These are phyloP conservation scores for Camptogramma bilineatum DNA, from an alignment of 2,888 invertebrate species.

Conservation along the genomic window DNA sequence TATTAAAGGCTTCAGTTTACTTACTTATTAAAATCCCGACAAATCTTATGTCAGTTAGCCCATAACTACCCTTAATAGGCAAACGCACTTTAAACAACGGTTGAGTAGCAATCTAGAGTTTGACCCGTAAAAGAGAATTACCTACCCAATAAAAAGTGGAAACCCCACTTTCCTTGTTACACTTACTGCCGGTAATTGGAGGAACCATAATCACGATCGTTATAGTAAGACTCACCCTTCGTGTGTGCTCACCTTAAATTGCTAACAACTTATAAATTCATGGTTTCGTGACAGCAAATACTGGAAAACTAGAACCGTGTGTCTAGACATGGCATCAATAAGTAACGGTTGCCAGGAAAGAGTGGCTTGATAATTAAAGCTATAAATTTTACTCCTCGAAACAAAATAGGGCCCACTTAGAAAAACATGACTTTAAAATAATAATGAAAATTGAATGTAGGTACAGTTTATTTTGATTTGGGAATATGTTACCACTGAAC, in stretches of 20 bases:
- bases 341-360: conserved; percentile 69
- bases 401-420: too few relatives aligned
- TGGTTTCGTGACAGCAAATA: conserved; percentile 74
- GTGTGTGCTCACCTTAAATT: conserved; percentile 54
- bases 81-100: too few relatives aligned
- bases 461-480: too few relatives aligned
- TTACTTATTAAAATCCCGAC: too few relatives aligned
- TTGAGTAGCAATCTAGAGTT: background rate
- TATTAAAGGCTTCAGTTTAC: too few relatives aligned
- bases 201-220: conserved; percentile 50
- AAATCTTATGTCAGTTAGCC: too few relatives aligned
- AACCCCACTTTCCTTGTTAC: conserved; percentile 18
- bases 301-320: conserved; percentile 57
- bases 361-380: conserved; percentile 67
- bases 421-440: too few relatives aligned
- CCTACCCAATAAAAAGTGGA: conserved; percentile 34
- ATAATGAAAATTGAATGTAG: too few relatives aligned
- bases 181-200: conserved; percentile 29
- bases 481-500: too few relatives aligned
- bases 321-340: conserved; percentile 79
- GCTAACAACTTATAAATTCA: conserved; percentile 62
- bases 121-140: conserved; percentile 32
- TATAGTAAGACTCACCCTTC: conserved; percentile 44
- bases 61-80: too few relatives aligned
- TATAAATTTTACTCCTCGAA: too few relatives aligned